Evolutionary conservation across 2,888 invertebrate genomes (phyloP), one percentile per base, ranked within the genome.

Genomic region (Pristionchus japonicus): DNA sequence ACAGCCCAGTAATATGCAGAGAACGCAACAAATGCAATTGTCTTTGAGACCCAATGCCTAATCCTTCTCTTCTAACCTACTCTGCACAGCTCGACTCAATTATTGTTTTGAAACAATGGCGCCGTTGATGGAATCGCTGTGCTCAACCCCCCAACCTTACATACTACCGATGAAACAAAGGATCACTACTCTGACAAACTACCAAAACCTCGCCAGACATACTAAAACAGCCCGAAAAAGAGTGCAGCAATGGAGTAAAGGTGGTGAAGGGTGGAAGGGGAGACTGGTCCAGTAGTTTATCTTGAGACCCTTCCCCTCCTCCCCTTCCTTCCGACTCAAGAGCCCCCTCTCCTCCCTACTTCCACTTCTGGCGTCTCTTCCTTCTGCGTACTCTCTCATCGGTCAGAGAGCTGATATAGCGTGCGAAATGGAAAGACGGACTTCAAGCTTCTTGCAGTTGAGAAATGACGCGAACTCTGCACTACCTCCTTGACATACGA

Each of bases 271-370:
- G 27, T 49, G 43, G 82, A 43, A 34, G 34, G 49, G n/a, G 82
- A 43, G 52, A 43, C 43, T n/a, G 47, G 43, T 4, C 77, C 77
- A 27, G 77, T 77, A 77, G 77, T 77, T 77, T 77, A 77, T 77
- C 47, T 77, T 77, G 27, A 37, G 43, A 70, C 67, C 70, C 70
- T 20, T 70, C 37, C 77, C 43, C 43, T 37, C 17, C 37, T 70
- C n/a, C 37, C 20, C 52, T 23, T 52, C 52, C 31, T 37, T 34
- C 74, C 40, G 77, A 47, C 77, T 77, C 77, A 77, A 77, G 77
- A 77, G 77, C 40, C 43, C n/a, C 43, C 43, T 20, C 40, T 27
- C 77, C 27, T 77, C 3, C 27, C 77, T 43, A 13, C 43, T 40
- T 47, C 43, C n/a, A n/a, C 37, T 70, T 70, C 70, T n/a, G n/a